Evolutionary conservation across 2,797 vertebrate species (phyloP).

Genomic region (Ptychadena robeensis): DNA sequence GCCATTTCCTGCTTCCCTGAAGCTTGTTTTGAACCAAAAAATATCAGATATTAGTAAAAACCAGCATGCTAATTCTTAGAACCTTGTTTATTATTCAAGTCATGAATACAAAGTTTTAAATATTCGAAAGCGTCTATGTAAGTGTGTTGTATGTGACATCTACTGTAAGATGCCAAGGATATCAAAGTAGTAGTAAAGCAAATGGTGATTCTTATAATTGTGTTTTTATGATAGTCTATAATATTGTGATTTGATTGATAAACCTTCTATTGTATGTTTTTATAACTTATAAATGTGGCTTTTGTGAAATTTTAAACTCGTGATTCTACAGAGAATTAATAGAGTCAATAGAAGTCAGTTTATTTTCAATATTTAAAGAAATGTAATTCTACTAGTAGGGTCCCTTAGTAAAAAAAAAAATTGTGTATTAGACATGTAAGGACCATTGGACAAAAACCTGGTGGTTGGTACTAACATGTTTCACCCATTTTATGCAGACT

Average conservation of each 20-base stretch:
- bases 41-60: neutral
- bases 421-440: no score
- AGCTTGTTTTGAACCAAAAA: constrained; percentile 7
- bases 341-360: neutral
- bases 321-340: neutral
- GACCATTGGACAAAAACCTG: no score
- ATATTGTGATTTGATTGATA: neutral
- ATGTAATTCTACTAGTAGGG: no score
- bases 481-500: no score
- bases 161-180: no score
- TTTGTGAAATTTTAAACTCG: neutral
- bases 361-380: no score
- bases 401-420: no score
- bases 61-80: neutral
- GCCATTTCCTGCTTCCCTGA: constrained; percentile 2
- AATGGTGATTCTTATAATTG: neutral
- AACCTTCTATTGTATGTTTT: neutral
- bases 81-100: constrained; percentile 17
- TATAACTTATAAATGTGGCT: no score
- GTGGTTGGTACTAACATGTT: no score
- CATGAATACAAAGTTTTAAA: neutral
- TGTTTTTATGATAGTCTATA: no score
- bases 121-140: neutral
- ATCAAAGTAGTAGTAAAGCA: neutral
- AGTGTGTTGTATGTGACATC: no score